These are phyloP conservation scores for Oscarella lobularis DNA, from an alignment of 37 sponge, comb jelly and placozoan genomes.

Conservation along the genomic window DNA sequence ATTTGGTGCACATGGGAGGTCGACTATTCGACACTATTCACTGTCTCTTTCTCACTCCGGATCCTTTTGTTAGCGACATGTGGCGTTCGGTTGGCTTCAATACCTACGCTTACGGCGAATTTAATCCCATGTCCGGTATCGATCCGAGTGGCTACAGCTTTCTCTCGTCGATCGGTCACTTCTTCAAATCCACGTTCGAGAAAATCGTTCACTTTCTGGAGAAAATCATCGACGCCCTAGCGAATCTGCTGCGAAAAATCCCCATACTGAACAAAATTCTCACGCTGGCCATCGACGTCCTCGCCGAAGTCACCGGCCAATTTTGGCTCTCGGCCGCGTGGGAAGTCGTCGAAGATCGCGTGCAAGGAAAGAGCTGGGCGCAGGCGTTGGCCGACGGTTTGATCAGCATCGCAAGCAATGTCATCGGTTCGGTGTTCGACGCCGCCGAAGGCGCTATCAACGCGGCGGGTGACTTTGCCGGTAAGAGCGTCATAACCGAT, in stretches of 20 bases:
- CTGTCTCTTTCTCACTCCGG: not conserved
- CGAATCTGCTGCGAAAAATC: not conserved
- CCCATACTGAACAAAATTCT: not conserved
- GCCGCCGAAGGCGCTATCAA: not conserved
- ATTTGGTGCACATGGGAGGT: slow-evolving; percentile 1
- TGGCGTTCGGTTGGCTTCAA: not conserved
- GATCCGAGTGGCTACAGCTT: not conserved
- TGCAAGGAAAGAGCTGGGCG: not conserved
- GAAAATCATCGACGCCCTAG: not conserved
- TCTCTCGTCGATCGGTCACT: not conserved
- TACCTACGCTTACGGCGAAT: not conserved
- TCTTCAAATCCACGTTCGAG: not conserved
- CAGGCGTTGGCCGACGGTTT: not conserved
- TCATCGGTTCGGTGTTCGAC: not conserved
- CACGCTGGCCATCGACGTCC: not conserved
- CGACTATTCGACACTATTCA: not conserved
- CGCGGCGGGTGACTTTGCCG: no score
- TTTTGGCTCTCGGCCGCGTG: not conserved
- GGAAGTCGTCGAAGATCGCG: not conserved
- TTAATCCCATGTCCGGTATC: not conserved
- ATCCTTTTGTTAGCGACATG: not conserved
- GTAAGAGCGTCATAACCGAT: no score
- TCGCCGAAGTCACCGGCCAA: not conserved
- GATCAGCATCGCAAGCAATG: not conserved
- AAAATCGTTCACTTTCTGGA: not conserved